phyloP scores from a whole-genome alignment of 2,113 vertebrate species.

The Ifrita kowaldi region DNA sequence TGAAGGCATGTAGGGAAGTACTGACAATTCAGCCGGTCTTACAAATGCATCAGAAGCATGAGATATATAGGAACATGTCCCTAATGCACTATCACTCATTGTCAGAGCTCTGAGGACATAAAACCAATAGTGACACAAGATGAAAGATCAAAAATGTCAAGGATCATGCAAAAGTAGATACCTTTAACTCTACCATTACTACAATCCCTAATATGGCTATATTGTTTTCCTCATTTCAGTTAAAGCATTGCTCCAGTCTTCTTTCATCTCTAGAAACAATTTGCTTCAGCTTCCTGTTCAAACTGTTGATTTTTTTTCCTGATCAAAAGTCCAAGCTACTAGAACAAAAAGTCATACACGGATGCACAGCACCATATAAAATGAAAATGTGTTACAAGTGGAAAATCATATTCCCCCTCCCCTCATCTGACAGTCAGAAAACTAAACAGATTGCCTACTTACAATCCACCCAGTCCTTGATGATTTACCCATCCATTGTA shows the following conservation, averaged over 20 bases:
- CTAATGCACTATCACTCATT: background rate
- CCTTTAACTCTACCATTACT: background rate
- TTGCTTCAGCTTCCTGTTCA: background rate
- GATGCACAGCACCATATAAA: background rate
- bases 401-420: background rate
- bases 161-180: background rate
- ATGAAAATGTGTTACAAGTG: background rate
- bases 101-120: background rate
- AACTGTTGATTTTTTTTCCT: background rate
- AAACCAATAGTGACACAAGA: background rate
- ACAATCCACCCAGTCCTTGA: background rate
- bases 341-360: background rate
- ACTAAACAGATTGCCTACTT: background rate
- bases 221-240: background rate
- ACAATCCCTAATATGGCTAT: background rate
- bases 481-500: background rate
- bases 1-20: background rate
- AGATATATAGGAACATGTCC: background rate
- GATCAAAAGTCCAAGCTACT: background rate
- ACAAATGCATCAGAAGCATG: background rate
- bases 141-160: background rate
- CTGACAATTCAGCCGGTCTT: background rate
- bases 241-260: background rate
- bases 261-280: background rate
- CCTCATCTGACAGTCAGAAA: background rate